Base-by-base conservation (phyloP, 1,140 invertebrate genomes). In the Meteorus sp. region DNA sequence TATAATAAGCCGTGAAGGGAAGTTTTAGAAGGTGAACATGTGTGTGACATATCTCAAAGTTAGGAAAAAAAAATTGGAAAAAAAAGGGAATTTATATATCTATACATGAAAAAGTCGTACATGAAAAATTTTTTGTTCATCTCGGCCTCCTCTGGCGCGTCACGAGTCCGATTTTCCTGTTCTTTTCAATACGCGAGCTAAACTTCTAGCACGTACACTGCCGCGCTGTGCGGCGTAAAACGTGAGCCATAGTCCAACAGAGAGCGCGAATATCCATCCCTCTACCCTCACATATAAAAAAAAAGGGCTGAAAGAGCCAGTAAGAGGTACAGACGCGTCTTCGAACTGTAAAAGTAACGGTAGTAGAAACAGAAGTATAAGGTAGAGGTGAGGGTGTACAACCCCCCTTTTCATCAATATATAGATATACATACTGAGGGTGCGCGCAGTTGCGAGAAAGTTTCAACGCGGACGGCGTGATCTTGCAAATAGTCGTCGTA, bases 401-500 rank as follows among this genome's bases (percentile, higher is more conserved):
- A n/a, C n/a, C n/a, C n/a, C n/a, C n/a, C n/a, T n/a, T n/a, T n/a
- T 23, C 29, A 37, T 15, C n/a, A 33, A 52, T 5, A 20, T 13
- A 41, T 9, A 53, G 39, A 13, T 19, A 17, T 3, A 13, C 17
- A 27, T 15, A 11, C 5, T 6, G 22, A 8, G 37, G 19, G 22
- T 7, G 45, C 37, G 65, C 55, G 61, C 64, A 72, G 68, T 73
- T 72, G 65, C 65, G n/a, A 60, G 64, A 72, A 74, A 76, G 67
- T 74, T 76, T 74, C 69, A 72, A 72, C 73, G 65, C 65, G 67
- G 57, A 50, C 64, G 66, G 67, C 70, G 72, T 75, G 73, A 75
- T 75, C 73, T 74, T 75, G 74, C 72, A 75, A 76, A 76, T 73
- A 76, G 70, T 65, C 66, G 67, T 68, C 70, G 72, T 74, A 75